These are phyloP conservation scores for Diglossa cyanea DNA, from an alignment of 2,797 vertebrate species.

Conservation along the genomic window DNA sequence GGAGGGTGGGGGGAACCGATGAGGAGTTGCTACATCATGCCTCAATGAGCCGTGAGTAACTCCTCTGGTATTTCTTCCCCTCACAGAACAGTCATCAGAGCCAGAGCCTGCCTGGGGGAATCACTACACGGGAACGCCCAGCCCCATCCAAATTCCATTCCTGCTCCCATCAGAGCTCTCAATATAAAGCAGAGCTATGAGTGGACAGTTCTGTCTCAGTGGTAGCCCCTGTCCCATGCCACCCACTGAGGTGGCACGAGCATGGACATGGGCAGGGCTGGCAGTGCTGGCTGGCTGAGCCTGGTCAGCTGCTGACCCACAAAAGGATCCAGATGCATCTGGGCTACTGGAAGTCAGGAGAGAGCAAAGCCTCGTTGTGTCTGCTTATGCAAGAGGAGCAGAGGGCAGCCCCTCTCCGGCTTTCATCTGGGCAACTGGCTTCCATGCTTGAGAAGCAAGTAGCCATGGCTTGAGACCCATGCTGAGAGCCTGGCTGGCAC, in stretches of 20 bases:
- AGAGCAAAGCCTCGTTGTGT: not conserved
- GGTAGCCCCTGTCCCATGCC: not conserved
- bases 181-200: not conserved
- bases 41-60: slow-evolving; percentile 62
- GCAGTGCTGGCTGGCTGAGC: not conserved
- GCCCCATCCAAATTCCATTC: slow-evolving; percentile 56
- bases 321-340: not conserved
- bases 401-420: not conserved
- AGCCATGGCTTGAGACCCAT: not conserved
- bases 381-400: not conserved
- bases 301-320: not conserved
- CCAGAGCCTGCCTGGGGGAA: slow-evolving; percentile 58
- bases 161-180: not conserved
- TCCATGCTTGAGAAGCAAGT: not conserved
- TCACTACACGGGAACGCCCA: slow-evolving; percentile 52
- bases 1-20: slow-evolving; percentile 61
- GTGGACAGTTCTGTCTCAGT: not conserved
- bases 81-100: slow-evolving; percentile 57
- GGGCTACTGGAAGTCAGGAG: not conserved
- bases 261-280: not conserved
- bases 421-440: not conserved
- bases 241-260: not conserved
- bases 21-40: slow-evolving; percentile 69
- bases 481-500: not conserved
- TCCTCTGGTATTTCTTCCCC: slow-evolving; percentile 66